phyloP scores from a whole-genome alignment of 2,113 vertebrate species.

The Platycercus adscitus region DNA sequence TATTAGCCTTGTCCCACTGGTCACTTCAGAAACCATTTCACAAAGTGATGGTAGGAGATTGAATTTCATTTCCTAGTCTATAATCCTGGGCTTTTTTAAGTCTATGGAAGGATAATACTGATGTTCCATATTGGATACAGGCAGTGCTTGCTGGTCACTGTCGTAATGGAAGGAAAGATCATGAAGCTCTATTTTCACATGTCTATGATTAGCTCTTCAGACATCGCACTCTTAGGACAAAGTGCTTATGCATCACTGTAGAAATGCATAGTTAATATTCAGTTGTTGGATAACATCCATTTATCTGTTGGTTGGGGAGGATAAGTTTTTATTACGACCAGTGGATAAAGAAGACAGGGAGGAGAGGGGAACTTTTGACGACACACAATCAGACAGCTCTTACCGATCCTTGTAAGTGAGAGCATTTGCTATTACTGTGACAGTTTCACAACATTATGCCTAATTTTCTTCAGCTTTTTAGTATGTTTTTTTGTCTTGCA shows the following conservation, averaged over 20 bases:
- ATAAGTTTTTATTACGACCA: not conserved
- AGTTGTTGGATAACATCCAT: not conserved
- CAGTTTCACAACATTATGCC: not conserved
- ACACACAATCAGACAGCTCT: not conserved
- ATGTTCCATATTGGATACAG: not conserved
- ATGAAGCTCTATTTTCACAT: not conserved
- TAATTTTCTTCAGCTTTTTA: not conserved
- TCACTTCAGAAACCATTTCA: not conserved
- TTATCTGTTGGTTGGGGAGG: no score
- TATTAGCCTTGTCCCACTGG: not conserved
- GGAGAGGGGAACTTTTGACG: not conserved
- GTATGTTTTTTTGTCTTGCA: not conserved
- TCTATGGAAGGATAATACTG: not conserved
- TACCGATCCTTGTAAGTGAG: not conserved
- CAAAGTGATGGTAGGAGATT: not conserved
- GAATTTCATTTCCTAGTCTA: not conserved
- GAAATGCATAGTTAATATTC: not conserved
- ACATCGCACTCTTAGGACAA: not conserved
- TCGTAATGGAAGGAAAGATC: not conserved
- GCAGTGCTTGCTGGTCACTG: not conserved
- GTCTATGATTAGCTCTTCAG: not conserved
- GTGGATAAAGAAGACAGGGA: not conserved
- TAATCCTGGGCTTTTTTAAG: not conserved
- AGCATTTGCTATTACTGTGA: not conserved
- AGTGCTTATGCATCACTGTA: not conserved